phyloP scores from a whole-genome alignment of 2,113 vertebrate species.

The Engraulis encrasicolus region DNA sequence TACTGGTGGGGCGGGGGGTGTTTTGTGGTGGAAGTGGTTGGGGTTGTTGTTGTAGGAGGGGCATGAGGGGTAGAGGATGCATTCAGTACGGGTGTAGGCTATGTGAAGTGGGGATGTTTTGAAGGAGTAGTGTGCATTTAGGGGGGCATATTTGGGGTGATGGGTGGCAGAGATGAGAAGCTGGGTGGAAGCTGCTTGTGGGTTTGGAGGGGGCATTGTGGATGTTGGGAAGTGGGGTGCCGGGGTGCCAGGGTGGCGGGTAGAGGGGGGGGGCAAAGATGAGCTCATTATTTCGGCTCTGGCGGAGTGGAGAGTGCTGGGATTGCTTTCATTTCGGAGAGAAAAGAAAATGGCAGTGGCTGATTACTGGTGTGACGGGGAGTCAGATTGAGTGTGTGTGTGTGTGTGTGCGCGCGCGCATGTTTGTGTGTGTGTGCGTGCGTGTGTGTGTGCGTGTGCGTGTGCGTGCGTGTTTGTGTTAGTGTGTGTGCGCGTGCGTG shows the following conservation, averaged over 20 bases:
- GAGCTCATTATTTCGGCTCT: conserved; percentile 74
- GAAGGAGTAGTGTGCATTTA: background rate
- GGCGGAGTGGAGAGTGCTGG: conserved; percentile 70
- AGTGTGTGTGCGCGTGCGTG: no score
- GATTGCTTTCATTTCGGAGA: conserved; percentile 79
- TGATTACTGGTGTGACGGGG: conserved; percentile 75
- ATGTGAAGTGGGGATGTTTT: no score
- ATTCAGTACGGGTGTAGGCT: no score
- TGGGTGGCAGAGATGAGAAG: background rate
- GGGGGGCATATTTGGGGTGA: background rate
- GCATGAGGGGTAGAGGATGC: no score
- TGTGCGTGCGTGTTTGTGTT: no score
- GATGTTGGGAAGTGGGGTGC: conserved; percentile 2
- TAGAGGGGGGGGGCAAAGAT: conserved; percentile 42
- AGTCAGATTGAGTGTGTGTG: conserved; percentile 45
- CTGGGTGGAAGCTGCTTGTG: conserved; percentile 35
- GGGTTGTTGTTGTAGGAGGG: no score
- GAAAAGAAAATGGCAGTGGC: conserved; percentile 75
- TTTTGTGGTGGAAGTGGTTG: no score
- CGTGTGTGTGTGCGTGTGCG: conserved; percentile 25
- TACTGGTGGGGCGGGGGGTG: no score
- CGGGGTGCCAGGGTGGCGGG: conserved; percentile 54
- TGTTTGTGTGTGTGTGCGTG: no score
- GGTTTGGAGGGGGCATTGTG: conserved; percentile 44
- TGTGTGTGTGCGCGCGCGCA: conserved; percentile 31